These are phyloP conservation scores for Brachionus sp. DNA, from an alignment of 1,140 invertebrate genomes.

Conservation along the genomic window DNA sequence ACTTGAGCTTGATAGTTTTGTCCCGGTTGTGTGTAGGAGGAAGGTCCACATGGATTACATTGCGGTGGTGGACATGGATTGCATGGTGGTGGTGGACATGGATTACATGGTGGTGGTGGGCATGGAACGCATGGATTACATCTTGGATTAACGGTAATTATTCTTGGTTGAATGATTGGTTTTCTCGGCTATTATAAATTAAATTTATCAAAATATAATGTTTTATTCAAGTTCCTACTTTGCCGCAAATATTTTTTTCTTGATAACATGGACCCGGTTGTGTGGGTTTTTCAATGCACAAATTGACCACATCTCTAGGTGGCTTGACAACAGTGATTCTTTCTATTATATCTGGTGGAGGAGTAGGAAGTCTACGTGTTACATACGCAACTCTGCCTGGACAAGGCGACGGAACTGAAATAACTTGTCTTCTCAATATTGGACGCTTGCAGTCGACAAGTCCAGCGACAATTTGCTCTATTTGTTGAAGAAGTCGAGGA, in stretches of 20 bases:
- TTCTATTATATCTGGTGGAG: slow-evolving; percentile 44
- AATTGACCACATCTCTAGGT: slow-evolving; percentile 40
- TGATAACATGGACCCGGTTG: slow-evolving; percentile 38
- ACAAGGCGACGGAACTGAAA: slow-evolving; percentile 37
- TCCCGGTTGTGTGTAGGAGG: not conserved
- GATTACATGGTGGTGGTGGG: not conserved
- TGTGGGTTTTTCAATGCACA: slow-evolving; percentile 36
- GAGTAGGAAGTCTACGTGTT: slow-evolving; percentile 38
- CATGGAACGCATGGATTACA: slow-evolving; percentile 17
- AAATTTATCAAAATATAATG: not conserved
- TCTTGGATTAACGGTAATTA: slow-evolving; percentile 10
- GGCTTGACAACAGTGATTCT: slow-evolving; percentile 44
- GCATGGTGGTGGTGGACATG: slow-evolving; percentile 4
- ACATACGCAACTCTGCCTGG: slow-evolving; percentile 32
- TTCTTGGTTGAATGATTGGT: slow-evolving; percentile 41
- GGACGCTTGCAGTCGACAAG: slow-evolving; percentile 34
- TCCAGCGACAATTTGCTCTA: slow-evolving; percentile 29
- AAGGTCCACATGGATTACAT: not conserved
- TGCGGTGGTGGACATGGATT: not conserved
- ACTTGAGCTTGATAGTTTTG: slow-evolving; percentile 36
- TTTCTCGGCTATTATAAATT: slow-evolving; percentile 23
- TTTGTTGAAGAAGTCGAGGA: slow-evolving; percentile 19
- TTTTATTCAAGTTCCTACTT: not conserved
- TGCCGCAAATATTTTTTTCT: slow-evolving; percentile 30
- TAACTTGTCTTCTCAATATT: slow-evolving; percentile 29